Evolutionary conservation across 92 coral and sea anemone species (phyloP).

Genomic region (Palythoa caribaeorum): DNA sequence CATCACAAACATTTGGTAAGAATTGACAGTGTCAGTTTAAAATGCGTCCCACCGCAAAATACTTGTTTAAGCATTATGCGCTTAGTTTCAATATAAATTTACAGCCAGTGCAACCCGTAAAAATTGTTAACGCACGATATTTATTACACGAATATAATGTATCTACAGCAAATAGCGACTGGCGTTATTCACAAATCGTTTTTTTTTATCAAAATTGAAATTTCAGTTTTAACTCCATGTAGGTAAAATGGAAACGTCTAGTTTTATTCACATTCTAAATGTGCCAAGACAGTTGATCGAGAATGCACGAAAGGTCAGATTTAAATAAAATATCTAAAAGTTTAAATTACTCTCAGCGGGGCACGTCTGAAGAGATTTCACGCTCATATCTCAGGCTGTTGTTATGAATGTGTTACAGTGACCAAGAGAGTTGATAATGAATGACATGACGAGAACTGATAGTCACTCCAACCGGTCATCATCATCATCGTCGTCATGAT

Average conservation of each 20-base stretch:
- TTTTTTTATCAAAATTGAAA: constrained; percentile 31
- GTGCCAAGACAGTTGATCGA: neutral
- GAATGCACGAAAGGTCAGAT: constrained; percentile 29
- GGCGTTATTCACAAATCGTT: constrained; percentile 47
- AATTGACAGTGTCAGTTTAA: constrained; percentile 2
- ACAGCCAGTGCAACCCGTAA: constrained; percentile 39
- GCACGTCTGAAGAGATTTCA: neutral
- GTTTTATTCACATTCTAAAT: neutral
- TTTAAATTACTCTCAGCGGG: neutral
- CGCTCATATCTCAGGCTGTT: neutral
- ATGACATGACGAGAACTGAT: neutral
- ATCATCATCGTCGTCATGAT: constrained; percentile 63
- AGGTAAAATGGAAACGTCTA: constrained; percentile 32
- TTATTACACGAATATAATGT: constrained; percentile 33
- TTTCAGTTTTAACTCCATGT: constrained; percentile 19
- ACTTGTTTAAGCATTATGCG: constrained; percentile 21
- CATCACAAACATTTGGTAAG: constrained; percentile 7
- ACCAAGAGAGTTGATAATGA: neutral
- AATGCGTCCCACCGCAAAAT: constrained; percentile 29
- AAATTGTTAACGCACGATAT: constrained; percentile 34
- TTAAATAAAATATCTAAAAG: constrained; percentile 35
- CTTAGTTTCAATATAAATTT: constrained; percentile 32
- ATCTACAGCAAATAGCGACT: constrained; percentile 2
- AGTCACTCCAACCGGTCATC: constrained; percentile 33
- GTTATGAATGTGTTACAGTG: neutral